Percentiles rank a stretch among this genome's conserved stretches.
Evolutionary conservation across 2,113 vertebrate species (phyloP).

Genomic region (Strigops habroptila): DNA sequence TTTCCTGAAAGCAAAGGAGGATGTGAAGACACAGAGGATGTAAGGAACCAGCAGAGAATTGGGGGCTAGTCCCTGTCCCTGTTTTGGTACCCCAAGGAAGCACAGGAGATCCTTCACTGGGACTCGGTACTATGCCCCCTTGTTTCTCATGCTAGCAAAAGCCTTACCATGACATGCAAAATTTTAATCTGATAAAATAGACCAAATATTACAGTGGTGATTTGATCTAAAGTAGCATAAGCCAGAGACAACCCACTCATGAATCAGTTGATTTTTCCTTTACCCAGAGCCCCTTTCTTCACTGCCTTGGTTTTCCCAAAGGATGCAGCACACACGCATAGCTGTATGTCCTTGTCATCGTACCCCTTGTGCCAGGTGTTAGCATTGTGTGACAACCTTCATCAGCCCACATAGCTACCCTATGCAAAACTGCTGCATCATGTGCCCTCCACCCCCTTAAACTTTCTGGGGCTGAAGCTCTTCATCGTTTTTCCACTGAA

Average conservation of each 20-base stretch:
- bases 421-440: neutral
- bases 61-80: neutral
- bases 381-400: neutral
- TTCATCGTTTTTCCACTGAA: neutral
- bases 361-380: neutral
- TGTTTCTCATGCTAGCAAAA: neutral
- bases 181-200: neutral
- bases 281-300: neutral
- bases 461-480: neutral
- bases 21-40: neutral
- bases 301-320: neutral
- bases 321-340: neutral
- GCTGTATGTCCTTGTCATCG: neutral
- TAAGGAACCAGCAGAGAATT: neutral
- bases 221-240: neutral
- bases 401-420: rapidly evolving
- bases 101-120: neutral
- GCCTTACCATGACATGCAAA: neutral
- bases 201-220: neutral
- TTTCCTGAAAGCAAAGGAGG: neutral
- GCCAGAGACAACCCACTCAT: neutral
- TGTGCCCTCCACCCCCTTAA: neutral
- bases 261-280: neutral
- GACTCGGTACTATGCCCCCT: neutral
- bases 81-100: neutral